A percentile compares a stretch with the other conserved stretches of the same genome.
Evolutionary conservation across 2,888 invertebrate genomes (phyloP).

Genomic region (Sphinx pinastri): DNA sequence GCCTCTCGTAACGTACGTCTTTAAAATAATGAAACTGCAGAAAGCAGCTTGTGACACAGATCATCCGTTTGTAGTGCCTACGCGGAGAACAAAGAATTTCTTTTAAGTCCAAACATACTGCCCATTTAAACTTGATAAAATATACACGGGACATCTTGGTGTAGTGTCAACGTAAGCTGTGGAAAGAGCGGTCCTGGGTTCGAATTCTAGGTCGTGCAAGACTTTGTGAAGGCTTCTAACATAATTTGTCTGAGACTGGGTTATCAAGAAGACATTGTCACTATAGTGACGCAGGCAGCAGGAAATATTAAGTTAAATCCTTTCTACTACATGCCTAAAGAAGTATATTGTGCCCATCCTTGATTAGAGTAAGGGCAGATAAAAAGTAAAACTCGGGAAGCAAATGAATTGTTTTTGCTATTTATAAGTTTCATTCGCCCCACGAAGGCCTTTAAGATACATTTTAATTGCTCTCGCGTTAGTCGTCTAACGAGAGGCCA

Average conservation of each 20-base stretch:
- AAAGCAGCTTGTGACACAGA: slow-evolving; percentile 10
- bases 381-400: not conserved
- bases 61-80: not conserved
- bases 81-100: slow-evolving; percentile 2
- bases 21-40: slow-evolving; percentile 23
- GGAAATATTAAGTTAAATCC: too few relatives aligned
- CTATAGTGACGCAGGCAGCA: too few relatives aligned
- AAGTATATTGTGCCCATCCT: too few relatives aligned
- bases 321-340: too few relatives aligned
- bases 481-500: not conserved
- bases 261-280: too few relatives aligned
- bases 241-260: too few relatives aligned
- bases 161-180: too few relatives aligned
- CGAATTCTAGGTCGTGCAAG: too few relatives aligned
- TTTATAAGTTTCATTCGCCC: not conserved
- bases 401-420: slow-evolving; percentile 3
- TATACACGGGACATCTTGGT: not conserved
- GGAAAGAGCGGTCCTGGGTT: too few relatives aligned
- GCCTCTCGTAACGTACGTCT: not conserved
- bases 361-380: too few relatives aligned
- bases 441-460: not conserved
- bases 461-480: slow-evolving; percentile 18
- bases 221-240: too few relatives aligned
- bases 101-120: not conserved
- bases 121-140: slow-evolving; percentile 13